These are phyloP conservation scores for Mesocricetus auratus DNA, from an alignment of 2,113 vertebrate genomes.

Conservation along the genomic window DNA sequence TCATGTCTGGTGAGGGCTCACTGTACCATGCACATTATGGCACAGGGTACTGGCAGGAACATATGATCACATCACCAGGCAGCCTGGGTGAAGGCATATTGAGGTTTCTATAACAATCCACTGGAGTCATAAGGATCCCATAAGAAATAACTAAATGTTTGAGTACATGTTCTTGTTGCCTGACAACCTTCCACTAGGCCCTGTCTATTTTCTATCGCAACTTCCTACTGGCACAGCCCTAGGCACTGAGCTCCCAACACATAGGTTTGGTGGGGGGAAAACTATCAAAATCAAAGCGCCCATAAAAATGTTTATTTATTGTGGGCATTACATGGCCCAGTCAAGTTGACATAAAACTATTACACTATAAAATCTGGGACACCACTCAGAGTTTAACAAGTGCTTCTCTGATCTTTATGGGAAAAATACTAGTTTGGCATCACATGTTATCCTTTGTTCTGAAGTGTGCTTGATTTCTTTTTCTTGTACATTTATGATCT, in stretches of 20 bases:
- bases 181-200: not conserved
- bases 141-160: not conserved
- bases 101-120: not conserved
- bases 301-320: not conserved
- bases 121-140: not conserved
- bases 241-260: not conserved
- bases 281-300: not conserved
- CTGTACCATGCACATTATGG: not conserved
- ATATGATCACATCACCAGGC: not conserved
- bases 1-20: not conserved
- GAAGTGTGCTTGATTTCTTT: not conserved
- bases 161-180: not conserved
- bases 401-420: not conserved
- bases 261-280: not conserved
- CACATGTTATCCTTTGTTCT: not conserved
- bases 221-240: not conserved
- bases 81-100: not conserved
- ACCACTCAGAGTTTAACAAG: not conserved
- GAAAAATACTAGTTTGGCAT: not conserved
- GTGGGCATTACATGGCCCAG: not conserved
- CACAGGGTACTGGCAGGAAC: not conserved
- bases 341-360: not conserved
- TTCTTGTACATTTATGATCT: not conserved
- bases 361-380: not conserved
- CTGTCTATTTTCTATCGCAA: not conserved